Evolutionary conservation across 2,797 vertebrate genomes (phyloP).

Genomic region (Borostomias antarcticus): DNA sequence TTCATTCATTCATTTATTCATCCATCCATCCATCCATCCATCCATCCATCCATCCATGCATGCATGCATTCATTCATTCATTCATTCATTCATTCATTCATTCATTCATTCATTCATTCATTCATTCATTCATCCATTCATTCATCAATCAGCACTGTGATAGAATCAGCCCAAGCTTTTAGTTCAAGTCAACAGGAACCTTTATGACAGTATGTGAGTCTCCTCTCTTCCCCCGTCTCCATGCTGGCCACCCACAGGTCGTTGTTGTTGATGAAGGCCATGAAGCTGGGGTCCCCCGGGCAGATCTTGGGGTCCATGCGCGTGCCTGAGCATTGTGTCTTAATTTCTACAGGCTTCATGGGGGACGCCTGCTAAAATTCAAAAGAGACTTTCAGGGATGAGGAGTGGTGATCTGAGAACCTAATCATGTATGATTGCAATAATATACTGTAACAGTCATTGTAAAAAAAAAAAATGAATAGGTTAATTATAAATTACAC

Average conservation of each 20-base stretch:
- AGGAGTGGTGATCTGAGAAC: background rate
- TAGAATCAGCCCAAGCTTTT: background rate
- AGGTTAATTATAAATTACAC: background rate
- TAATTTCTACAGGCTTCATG: constrained; percentile 95
- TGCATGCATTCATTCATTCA: too few relatives aligned
- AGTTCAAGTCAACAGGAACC: constrained; percentile 20
- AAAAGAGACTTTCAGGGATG: constrained; percentile 24
- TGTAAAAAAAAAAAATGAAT: too few relatives aligned
- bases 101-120: background rate
- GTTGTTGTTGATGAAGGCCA: constrained; percentile 95
- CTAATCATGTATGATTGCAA: background rate
- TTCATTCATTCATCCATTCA: too few relatives aligned
- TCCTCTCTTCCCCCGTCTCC: constrained; percentile 74
- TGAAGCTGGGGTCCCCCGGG: constrained; percentile 88
- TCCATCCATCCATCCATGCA: too few relatives aligned
- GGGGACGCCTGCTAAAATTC: constrained; percentile 60
- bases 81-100: too few relatives aligned
- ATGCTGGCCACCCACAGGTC: constrained; percentile 95
- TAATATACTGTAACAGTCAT: too few relatives aligned
- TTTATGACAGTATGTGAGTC: constrained; percentile 54
- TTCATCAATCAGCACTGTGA: too few relatives aligned
- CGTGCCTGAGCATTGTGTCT: constrained; percentile 92
- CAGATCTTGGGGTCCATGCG: constrained; percentile 99
- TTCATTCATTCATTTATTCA: too few relatives aligned
- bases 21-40: too few relatives aligned